Conservation (phyloP, 2,113 vertebrate species). For the Trinectes maculatus region DNA sequence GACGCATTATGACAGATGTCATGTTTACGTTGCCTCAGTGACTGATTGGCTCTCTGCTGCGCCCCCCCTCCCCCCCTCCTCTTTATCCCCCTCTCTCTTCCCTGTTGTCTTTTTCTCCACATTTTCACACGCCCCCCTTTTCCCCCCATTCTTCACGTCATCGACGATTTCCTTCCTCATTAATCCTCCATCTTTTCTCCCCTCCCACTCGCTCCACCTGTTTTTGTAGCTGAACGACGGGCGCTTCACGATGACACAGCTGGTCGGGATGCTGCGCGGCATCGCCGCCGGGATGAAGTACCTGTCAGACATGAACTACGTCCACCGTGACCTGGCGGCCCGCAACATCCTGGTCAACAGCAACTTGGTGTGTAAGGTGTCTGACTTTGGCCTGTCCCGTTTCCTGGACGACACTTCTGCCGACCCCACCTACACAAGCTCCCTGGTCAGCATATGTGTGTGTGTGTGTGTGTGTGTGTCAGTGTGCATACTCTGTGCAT, state of each 20-base stretch:
- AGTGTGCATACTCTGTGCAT: neutral
- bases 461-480: conserved; percentile 21
- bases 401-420: conserved; percentile 94
- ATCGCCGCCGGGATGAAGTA: conserved; percentile 98
- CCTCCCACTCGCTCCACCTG: neutral
- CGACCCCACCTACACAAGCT: conserved; percentile 96
- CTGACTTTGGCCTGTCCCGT: conserved; percentile 94
- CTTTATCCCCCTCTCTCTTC: conserved; percentile 7
- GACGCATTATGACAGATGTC: conserved; percentile 65
- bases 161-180: neutral
- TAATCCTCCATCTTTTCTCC: neutral
- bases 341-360: conserved; percentile 98
- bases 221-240: conserved; percentile 90
- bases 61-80: conserved; percentile 16
- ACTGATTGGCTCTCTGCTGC: conserved; percentile 41
- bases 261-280: conserved; percentile 96
- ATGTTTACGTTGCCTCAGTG: conserved; percentile 60
- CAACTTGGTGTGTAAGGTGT: conserved; percentile 98
- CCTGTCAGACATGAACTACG: conserved; percentile 97
- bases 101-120: neutral
- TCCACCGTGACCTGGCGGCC: conserved; percentile 94
- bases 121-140: conserved; percentile 12
- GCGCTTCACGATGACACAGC: conserved; percentile 96
- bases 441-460: conserved; percentile 83
- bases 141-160: conserved; percentile 6